Percentiles rank a stretch among this genome's conserved stretches.
Evolutionary conservation across 2,113 vertebrate species (phyloP).

Genomic region (Balaeniceps rex): DNA sequence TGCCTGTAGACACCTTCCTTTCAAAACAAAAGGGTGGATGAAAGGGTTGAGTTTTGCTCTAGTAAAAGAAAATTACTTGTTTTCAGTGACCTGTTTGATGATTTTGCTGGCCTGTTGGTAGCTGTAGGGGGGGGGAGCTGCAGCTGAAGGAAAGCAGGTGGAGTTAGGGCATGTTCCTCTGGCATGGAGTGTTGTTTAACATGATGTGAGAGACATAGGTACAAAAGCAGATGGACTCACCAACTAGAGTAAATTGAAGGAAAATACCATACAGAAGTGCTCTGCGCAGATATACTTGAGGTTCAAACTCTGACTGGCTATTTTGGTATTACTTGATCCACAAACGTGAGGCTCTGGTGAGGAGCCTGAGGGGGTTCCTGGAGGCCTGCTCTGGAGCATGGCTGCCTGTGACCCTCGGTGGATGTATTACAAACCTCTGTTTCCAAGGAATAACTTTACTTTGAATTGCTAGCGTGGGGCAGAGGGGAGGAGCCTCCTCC

Average conservation of each 20-base stretch:
- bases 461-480: rapidly evolving
- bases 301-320: neutral
- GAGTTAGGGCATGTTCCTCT: no score
- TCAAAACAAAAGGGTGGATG: neutral
- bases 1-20: neutral
- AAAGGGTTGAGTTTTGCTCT: neutral
- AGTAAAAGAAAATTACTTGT: neutral
- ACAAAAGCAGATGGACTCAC: neutral
- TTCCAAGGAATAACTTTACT: neutral
- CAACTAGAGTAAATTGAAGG: rapidly evolving
- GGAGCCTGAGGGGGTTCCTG: rapidly evolving
- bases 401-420: no score
- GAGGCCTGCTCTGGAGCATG: rapidly evolving
- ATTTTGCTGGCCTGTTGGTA: neutral
- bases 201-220: rapidly evolving
- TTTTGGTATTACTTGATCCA: neutral
- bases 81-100: neutral
- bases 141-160: neutral
- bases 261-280: no score
- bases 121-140: neutral
- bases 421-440: rapidly evolving
- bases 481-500: rapidly evolving
- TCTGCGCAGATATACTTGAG: neutral
- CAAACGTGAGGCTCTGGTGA: neutral
- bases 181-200: rapidly evolving